Conservation (phyloP, 2,113 vertebrate genomes). For the Hymenochirus boettgeri region DNA sequence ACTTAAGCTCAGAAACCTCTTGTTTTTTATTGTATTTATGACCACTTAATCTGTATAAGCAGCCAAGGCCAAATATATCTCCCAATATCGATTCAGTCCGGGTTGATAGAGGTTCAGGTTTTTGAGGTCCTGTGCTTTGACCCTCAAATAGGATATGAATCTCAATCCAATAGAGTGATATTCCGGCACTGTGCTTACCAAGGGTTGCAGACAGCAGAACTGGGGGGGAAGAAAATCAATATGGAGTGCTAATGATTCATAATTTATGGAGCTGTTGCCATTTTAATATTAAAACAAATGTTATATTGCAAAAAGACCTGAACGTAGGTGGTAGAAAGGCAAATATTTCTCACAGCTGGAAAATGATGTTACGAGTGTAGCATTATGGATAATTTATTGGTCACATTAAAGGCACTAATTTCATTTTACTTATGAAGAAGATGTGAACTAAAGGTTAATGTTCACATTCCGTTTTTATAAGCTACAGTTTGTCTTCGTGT, state of each 20-base stretch:
- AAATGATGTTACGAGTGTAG: conserved; percentile 59
- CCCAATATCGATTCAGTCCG: conserved; percentile 82
- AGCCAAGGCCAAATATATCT: conserved; percentile 68
- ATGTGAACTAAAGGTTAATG: conserved; percentile 55
- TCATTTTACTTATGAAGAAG: conserved; percentile 68
- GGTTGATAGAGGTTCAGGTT: conserved; percentile 72
- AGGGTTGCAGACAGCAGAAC: conserved; percentile 47
- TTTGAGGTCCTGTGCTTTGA: conserved; percentile 81
- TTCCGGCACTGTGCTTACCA: conserved; percentile 47
- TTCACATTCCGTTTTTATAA: no score
- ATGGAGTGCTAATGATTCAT: conserved; percentile 75
- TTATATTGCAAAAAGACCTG: conserved; percentile 61
- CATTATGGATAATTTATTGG: conserved; percentile 74
- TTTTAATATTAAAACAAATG: conserved; percentile 87
- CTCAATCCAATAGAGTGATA: conserved; percentile 93
- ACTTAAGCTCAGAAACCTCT: conserved; percentile 42
- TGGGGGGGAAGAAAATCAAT: conserved; percentile 68
- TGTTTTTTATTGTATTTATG: conserved; percentile 66
- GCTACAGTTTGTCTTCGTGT: no score
- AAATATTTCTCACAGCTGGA: conserved; percentile 69
- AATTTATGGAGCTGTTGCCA: conserved; percentile 85
- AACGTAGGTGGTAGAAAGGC: conserved; percentile 59
- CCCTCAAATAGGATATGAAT: conserved; percentile 98
- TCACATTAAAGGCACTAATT: conserved; percentile 69
- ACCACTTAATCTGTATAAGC: conserved; percentile 72